phyloP scores from a whole-genome alignment of 92 coral and sea anemone species.

The Porites evermanni region DNA sequence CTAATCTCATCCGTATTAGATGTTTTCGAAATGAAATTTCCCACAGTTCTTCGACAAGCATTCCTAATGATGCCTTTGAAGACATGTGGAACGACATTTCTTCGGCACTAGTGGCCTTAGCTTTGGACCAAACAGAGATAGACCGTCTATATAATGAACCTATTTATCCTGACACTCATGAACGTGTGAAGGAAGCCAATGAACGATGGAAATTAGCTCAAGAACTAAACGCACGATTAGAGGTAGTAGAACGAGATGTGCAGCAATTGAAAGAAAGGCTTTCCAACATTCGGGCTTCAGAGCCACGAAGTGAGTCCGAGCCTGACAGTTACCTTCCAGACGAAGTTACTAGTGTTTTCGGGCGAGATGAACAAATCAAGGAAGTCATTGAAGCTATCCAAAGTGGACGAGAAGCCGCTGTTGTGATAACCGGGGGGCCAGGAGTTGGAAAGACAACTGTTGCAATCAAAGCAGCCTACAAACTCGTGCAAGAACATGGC shows the following conservation, averaged over 20 bases:
- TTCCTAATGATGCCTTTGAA: constrained; percentile 28
- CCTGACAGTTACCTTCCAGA: constrained; percentile 17
- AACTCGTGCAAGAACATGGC: background rate
- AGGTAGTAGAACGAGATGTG: background rate
- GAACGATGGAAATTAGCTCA: background rate
- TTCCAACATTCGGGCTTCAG: background rate
- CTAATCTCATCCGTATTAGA: constrained; percentile 41
- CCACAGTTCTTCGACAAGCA: constrained; percentile 17
- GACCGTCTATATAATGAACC: constrained; percentile 41
- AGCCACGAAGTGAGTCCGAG: background rate
- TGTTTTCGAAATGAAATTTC: constrained; percentile 46
- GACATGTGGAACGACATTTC: constrained; percentile 13
- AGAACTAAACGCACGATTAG: background rate
- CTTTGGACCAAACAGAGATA: constrained; percentile 22
- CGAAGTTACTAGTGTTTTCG: background rate
- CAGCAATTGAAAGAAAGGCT: background rate
- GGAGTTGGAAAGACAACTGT: constrained; percentile 50
- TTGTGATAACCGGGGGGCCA: constrained; percentile 45
- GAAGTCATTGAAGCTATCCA: background rate
- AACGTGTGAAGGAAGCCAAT: background rate
- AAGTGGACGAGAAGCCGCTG: background rate
- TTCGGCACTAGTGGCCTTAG: constrained; percentile 38
- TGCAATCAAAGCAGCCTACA: constrained; percentile 34
- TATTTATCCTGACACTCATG: constrained; percentile 12
- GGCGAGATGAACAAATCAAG: constrained; percentile 24